Evolutionary conservation across 1,140 invertebrate species (phyloP).

Genomic region (Sarcophaga peregrina): DNA sequence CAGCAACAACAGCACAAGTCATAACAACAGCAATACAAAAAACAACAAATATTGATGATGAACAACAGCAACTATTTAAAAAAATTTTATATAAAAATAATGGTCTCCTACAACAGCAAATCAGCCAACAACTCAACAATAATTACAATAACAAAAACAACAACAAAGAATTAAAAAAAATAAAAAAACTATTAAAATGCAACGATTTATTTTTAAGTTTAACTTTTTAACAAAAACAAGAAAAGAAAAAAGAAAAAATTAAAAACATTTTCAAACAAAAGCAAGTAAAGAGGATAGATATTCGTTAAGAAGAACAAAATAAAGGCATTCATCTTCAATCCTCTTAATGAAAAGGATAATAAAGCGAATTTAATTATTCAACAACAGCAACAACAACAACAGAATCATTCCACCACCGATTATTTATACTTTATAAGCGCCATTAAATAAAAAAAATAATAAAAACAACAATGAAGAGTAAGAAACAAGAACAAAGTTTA

Average conservation of each 20-base stretch:
- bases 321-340: background rate
- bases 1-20: conserved; percentile 39
- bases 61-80: background rate
- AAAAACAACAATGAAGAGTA: conserved; percentile 24
- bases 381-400: conserved; percentile 15
- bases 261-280: background rate
- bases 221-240: background rate
- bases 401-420: conserved; percentile 47
- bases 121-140: background rate
- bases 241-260: background rate
- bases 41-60: background rate
- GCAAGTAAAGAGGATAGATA: background rate
- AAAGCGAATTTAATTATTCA: background rate
- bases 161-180: no score
- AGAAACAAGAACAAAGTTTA: no score
- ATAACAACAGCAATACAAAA: background rate
- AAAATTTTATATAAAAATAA: background rate
- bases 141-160: background rate
- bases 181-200: background rate
- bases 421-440: background rate
- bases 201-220: conserved; percentile 20
- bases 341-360: background rate
- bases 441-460: background rate
- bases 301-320: background rate
- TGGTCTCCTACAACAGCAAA: background rate